Conservation (phyloP, 2,888 invertebrate genomes). For the Sarcophaga caerulescens region DNA sequence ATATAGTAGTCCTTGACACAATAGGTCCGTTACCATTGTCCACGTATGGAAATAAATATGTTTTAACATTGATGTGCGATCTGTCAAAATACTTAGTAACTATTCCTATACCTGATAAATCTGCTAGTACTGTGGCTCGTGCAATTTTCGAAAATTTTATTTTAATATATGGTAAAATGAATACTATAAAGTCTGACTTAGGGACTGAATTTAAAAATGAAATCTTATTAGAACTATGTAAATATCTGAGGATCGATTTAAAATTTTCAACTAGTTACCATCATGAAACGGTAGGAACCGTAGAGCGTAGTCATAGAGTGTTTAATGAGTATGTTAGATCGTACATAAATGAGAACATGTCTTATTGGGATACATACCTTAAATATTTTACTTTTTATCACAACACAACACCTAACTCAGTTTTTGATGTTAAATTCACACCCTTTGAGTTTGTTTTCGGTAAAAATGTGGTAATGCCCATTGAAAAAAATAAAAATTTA, state of each 20-base stretch:
- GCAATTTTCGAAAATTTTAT: slow-evolving; percentile 32
- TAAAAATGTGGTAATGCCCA: background rate
- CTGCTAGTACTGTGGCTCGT: background rate
- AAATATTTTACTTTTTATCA: slow-evolving; percentile 33
- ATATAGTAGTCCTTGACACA: slow-evolving; percentile 30
- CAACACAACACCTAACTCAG: slow-evolving; percentile 30
- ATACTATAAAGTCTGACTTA: no score
- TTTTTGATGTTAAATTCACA: slow-evolving; percentile 35
- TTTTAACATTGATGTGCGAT: background rate
- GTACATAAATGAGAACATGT: background rate
- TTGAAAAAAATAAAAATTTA: background rate
- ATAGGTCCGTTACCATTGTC: slow-evolving; percentile 25
- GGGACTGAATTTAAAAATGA: no score
- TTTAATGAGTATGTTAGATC: slow-evolving; percentile 35
- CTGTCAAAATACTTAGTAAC: slow-evolving; percentile 10
- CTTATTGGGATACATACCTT: slow-evolving; percentile 30
- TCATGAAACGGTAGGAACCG: no score
- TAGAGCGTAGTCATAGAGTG: no score
- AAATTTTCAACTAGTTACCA: no score
- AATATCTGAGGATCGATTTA: no score
- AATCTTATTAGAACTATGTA: no score
- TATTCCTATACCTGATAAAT: background rate
- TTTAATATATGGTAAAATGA: slow-evolving; percentile 23
- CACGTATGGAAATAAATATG: slow-evolving; percentile 5
- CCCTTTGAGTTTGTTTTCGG: slow-evolving; percentile 45